Percentiles rank a stretch among this genome's conserved stretches.
Conservation (phyloP, 1,140 invertebrate species). For the Gryllus bimaculatus region DNA sequence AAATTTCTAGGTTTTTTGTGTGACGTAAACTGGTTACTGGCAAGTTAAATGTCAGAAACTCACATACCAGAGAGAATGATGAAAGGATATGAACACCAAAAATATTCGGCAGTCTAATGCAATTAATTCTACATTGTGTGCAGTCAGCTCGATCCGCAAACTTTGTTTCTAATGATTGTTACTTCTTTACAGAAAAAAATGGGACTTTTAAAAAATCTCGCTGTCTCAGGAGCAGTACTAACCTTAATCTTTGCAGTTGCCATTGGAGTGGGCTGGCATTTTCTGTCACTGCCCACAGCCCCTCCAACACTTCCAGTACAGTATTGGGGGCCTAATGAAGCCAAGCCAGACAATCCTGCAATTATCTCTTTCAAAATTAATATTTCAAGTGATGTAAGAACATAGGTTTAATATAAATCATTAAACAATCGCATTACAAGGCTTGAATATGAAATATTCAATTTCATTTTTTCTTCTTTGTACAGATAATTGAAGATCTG, state of each 20-base stretch:
- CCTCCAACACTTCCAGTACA: slow-evolving; percentile 16
- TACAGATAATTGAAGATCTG: slow-evolving; percentile 42
- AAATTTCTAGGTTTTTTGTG: no score
- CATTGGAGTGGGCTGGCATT: not conserved
- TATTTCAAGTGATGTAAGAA: slow-evolving; percentile 6
- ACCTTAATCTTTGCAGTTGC: not conserved
- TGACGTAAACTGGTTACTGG: no score
- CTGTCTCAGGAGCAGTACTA: not conserved
- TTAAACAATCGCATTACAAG: no score
- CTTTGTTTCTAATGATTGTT: not conserved
- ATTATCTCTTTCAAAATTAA: not conserved
- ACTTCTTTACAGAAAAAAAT: not conserved
- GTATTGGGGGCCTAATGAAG: not conserved
- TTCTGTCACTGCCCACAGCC: not conserved
- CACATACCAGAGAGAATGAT: no score
- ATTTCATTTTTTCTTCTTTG: not conserved
- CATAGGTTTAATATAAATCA: not conserved
- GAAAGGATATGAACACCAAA: no score
- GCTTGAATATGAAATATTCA: not conserved
- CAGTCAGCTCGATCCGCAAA: no score
- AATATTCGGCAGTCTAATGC: no score
- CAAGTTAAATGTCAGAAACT: no score
- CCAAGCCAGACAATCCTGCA: not conserved
- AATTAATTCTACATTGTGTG: no score
- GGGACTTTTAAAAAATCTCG: not conserved